Evolutionary conservation across 2,113 vertebrate species (phyloP).

Genomic region (Hylia prasina): DNA sequence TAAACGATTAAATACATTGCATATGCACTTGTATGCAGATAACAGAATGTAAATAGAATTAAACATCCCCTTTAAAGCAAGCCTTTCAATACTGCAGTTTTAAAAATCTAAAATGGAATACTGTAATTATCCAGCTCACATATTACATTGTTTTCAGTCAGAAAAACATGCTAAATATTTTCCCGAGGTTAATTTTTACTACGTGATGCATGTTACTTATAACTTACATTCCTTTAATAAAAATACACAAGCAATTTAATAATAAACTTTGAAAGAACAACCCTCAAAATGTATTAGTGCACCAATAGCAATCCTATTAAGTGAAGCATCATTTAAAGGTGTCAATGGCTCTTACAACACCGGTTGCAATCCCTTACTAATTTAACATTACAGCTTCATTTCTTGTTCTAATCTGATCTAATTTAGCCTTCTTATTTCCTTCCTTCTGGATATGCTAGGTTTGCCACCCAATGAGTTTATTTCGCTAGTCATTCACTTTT

Average conservation of each 20-base stretch:
- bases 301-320: conserved; percentile 42
- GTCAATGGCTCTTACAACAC: conserved; percentile 28
- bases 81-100: not conserved
- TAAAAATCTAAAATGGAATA: not conserved
- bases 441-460: conserved; percentile 65
- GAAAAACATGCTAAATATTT: not conserved
- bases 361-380: conserved; percentile 47
- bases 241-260: conserved; percentile 8
- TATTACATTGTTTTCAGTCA: not conserved
- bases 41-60: conserved; percentile 8
- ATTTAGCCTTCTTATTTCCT: conserved; percentile 73
- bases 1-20: not conserved
- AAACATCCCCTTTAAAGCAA: not conserved
- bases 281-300: not conserved
- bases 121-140: not conserved
- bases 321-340: conserved; percentile 53
- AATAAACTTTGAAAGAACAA: conserved; percentile 29
- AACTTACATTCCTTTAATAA: not conserved
- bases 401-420: conserved; percentile 73
- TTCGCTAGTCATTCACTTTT: conserved; percentile 79
- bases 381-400: conserved; percentile 71
- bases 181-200: not conserved
- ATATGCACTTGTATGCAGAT: not conserved
- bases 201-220: not conserved
- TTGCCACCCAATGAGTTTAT: conserved; percentile 79